Percentiles rank a stretch among this genome's conserved stretches.
Evolutionary conservation across 2,113 vertebrate species (phyloP).

Genomic region (Paramisgurnus dabryanus): DNA sequence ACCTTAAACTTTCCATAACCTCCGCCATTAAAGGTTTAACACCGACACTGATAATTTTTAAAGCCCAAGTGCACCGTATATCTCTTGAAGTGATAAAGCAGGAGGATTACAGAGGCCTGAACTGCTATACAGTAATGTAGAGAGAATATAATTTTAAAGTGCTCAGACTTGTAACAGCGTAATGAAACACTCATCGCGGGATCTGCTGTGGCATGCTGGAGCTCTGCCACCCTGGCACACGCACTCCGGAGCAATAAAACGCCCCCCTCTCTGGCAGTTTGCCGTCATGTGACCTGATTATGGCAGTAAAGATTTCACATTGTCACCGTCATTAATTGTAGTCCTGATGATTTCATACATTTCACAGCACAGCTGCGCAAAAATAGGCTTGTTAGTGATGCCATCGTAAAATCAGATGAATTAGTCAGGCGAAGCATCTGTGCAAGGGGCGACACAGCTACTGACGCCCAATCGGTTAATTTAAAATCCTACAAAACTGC

Average conservation of each 20-base stretch:
- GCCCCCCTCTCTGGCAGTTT: background rate
- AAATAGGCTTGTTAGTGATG: conserved; percentile 19
- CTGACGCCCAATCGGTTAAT: background rate
- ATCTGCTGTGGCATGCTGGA: background rate
- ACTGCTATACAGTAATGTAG: background rate
- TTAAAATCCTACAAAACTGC: background rate
- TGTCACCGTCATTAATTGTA: background rate
- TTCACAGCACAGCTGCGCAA: conserved; percentile 17
- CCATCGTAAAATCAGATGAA: conserved; percentile 25
- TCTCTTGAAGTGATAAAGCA: conserved; percentile 10
- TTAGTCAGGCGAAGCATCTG: conserved; percentile 23
- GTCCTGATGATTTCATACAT: conserved; percentile 27
- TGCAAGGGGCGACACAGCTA: background rate
- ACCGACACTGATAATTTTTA: background rate
- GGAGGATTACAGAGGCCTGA: background rate
- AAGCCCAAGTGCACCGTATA: conserved; percentile 11
- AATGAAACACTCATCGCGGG: background rate
- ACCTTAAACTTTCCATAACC: conserved; percentile 20
- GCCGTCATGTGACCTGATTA: background rate
- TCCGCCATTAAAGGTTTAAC: conserved; percentile 20
- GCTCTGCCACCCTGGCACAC: background rate
- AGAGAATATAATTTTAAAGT: background rate
- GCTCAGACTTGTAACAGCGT: background rate
- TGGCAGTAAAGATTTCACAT: conserved; percentile 7
- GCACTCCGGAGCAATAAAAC: background rate